Evolutionary conservation across 2,888 invertebrate species (phyloP), one percentile per base, ranked within the genome.

Genomic region (Lomographa bimaculata): DNA sequence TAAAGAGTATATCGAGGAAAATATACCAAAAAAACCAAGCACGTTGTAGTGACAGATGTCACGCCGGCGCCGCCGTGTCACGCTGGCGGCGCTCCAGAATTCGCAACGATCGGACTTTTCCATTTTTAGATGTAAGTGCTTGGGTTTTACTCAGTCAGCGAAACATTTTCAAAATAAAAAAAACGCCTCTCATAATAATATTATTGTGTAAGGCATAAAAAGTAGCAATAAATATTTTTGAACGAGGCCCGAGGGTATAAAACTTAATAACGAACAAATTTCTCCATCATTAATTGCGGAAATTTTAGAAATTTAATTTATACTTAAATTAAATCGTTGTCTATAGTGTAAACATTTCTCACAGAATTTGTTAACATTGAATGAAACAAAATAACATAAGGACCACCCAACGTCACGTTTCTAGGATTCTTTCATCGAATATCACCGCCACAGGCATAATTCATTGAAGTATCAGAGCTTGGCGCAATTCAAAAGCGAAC

Each of bases 31-130:
- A 64, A 55, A 55, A 57, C n/a, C 12, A n/a, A 14, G 7, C 23
- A 46, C 53, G 47, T 44, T 49, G 50, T 56, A 54, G 47, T 62
- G 67, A 68, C 69, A 69, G 64, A 56, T 66, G 69, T 61, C 68
- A 64, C 54, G 54, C 39, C 48, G 27, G 37, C 48, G 50, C 43
- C 36, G 40, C 50, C 26, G 34, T 52, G 57, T 56, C 61, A 57
- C 50, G 40, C 59, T 69, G 68, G 67, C 66, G 47, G 56, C 19
- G 18, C 48, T 57, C 66, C 67, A 64, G 50, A 60, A 64, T 61
- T 62, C 34, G 60, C 62, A 51, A 64, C 64, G 62, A 61, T 63
- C 60, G 50, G 36, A 14, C 23, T 28, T 9, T 42, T 56, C 40
- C 48, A 50, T 53, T 48, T 59, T 53, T 54, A 51, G 35, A 39